Evolutionary conservation across 2,888 invertebrate species (phyloP).

Genomic region (Cheilosia vulpina): DNA sequence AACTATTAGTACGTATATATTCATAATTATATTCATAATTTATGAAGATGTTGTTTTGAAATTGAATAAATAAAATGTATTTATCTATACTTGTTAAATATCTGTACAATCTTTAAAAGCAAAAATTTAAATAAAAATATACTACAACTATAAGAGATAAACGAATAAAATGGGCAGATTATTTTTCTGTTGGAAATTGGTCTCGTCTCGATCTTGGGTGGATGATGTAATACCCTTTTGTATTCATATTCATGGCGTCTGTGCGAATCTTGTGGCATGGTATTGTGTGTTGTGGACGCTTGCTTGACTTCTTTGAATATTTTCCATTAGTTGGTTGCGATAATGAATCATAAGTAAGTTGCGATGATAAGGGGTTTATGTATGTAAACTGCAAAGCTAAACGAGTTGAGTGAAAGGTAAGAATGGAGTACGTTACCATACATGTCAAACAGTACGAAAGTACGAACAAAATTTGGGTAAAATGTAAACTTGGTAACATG

Average conservation of each 20-base stretch:
- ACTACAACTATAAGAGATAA: slow-evolving; percentile 1
- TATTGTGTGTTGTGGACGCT: not conserved
- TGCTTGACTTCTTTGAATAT: no score
- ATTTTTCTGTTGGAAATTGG: not conserved
- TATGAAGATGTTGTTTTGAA: slow-evolving; percentile 25
- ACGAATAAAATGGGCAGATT: not conserved
- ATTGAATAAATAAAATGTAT: slow-evolving; percentile 35
- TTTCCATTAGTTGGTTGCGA: no score
- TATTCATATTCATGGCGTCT: no score
- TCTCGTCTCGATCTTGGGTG: not conserved
- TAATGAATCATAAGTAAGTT: no score
- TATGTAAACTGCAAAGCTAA: no score
- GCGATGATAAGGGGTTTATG: no score
- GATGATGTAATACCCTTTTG: not conserved
- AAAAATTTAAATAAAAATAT: slow-evolving; percentile 8
- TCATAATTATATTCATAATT: slow-evolving; percentile 8
- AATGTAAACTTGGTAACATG: no score
- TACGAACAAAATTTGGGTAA: no score
- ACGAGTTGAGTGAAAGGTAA: no score
- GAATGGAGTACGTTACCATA: no score
- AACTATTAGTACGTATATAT: slow-evolving; percentile 25
- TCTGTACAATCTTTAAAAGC: slow-evolving; percentile 41
- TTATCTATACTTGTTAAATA: slow-evolving; percentile 64
- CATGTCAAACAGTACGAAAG: no score
- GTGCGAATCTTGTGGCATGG: not conserved